These are phyloP conservation scores for Perdita meconis DNA, from an alignment of 2,888 invertebrate genomes.

Conservation along the genomic window DNA sequence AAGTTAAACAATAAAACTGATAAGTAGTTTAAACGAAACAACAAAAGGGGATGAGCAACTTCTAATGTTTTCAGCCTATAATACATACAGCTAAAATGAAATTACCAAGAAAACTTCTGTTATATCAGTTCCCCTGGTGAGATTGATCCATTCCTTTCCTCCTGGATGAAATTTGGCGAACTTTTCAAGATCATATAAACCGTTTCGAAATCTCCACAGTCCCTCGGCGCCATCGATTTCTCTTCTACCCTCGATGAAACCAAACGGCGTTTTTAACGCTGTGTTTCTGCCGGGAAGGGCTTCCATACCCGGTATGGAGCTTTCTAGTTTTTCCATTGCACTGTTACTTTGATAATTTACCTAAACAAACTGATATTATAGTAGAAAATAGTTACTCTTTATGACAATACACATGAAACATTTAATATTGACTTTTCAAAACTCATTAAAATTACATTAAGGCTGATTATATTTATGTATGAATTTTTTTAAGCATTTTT, in stretches of 20 bases:
- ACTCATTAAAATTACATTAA: too few species aligned
- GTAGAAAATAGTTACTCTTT: too few species aligned
- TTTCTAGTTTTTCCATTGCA: slow-evolving; percentile 72
- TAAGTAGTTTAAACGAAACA: too few species aligned
- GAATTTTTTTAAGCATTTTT: too few species aligned
- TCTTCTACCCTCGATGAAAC: slow-evolving; percentile 88
- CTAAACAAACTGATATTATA: background rate
- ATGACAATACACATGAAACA: too few species aligned
- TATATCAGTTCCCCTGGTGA: slow-evolving; percentile 91
- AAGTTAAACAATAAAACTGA: too few species aligned
- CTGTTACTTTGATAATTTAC: background rate
- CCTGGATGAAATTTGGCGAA: slow-evolving; percentile 95
- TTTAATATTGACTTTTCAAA: too few species aligned
- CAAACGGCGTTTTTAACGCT: slow-evolving; percentile 84
- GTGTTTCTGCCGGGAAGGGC: slow-evolving; percentile 85
- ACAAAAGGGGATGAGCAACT: too few species aligned
- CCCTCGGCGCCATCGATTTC: slow-evolving; percentile 90
- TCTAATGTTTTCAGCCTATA: too few species aligned
- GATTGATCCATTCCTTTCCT: slow-evolving; percentile 90
- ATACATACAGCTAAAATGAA: too few species aligned
- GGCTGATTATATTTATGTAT: too few species aligned
- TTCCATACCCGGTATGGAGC: slow-evolving; percentile 86
- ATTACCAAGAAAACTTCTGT: slow-evolving; percentile 91
- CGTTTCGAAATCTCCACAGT: slow-evolving; percentile 91
- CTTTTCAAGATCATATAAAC: slow-evolving; percentile 92